Evolutionary conservation across 1,140 invertebrate genomes (phyloP).

Genomic region (Diploscapter pachys): DNA sequence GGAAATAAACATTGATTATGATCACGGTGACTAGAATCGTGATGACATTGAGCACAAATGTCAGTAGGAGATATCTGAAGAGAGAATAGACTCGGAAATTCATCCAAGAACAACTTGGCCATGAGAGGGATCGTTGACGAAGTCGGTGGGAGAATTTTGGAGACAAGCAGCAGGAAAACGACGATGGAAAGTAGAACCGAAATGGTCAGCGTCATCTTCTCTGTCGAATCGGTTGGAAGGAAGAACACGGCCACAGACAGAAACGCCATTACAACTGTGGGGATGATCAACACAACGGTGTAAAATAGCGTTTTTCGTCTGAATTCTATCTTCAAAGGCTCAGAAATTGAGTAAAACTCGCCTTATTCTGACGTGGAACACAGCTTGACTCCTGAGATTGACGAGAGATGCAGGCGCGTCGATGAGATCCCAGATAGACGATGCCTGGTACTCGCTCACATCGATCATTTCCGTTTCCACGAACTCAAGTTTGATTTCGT

Average conservation of each 20-base stretch:
- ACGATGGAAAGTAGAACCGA: constrained; percentile 89
- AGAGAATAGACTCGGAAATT: constrained; percentile 42
- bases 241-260: constrained; percentile 97
- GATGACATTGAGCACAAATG: constrained; percentile 99
- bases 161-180: constrained; percentile 95
- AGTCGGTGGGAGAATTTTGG: constrained; percentile 96
- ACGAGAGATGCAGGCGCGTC: constrained; percentile 81
- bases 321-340: constrained; percentile 73
- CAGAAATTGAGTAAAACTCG: background rate
- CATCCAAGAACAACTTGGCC: constrained; percentile 21
- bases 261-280: constrained; percentile 96
- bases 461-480: constrained; percentile 71
- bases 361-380: constrained; percentile 56
- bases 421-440: constrained; percentile 97
- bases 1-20: constrained; percentile 98
- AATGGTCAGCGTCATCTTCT: constrained; percentile 60
- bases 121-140: constrained; percentile 79
- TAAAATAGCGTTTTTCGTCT: constrained; percentile 96
- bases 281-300: constrained; percentile 96
- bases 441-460: constrained; percentile 82
- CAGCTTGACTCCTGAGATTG: constrained; percentile 49
- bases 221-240: constrained; percentile 72
- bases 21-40: constrained; percentile 97
- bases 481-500: constrained; percentile 23
- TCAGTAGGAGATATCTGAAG: constrained; percentile 98